These are phyloP conservation scores for Ptyas mucosa DNA, from an alignment of 2,113 vertebrate genomes.

Conservation along the genomic window DNA sequence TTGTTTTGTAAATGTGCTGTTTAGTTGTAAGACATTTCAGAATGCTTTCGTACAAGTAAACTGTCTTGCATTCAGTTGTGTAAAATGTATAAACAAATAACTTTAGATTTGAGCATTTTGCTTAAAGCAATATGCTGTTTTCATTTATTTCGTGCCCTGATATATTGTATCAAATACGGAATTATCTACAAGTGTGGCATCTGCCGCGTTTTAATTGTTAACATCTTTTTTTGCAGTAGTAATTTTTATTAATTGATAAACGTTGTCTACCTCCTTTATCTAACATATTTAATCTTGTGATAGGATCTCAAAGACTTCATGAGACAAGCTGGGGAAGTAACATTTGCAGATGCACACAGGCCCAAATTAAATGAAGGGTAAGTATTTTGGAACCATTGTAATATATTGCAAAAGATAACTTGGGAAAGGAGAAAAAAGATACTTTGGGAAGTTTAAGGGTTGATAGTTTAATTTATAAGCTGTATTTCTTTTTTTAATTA, in stretches of 20 bases:
- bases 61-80: slow-evolving; percentile 59
- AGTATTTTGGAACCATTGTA: slow-evolving; percentile 27
- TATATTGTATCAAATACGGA: slow-evolving; percentile 65
- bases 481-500: slow-evolving; percentile 41
- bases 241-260: slow-evolving; percentile 40
- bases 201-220: slow-evolving; percentile 74
- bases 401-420: not conserved
- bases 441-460: not conserved
- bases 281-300: slow-evolving; percentile 74
- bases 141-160: slow-evolving; percentile 77
- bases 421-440: not conserved
- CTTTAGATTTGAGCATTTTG: slow-evolving; percentile 71
- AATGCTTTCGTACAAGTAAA: slow-evolving; percentile 57
- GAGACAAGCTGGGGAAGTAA: slow-evolving; percentile 98
- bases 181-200: slow-evolving; percentile 72
- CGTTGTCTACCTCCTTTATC: slow-evolving; percentile 38
- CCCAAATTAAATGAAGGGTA: slow-evolving; percentile 97
- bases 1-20: slow-evolving; percentile 69
- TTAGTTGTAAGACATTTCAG: slow-evolving; percentile 56
- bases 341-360: slow-evolving; percentile 94
- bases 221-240: slow-evolving; percentile 78
- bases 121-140: slow-evolving; percentile 72
- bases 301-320: slow-evolving; percentile 99
- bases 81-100: slow-evolving; percentile 23
- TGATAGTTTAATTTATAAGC: not conserved